Conservation (phyloP, 1,140 invertebrate species). For the Diprion similis region DNA sequence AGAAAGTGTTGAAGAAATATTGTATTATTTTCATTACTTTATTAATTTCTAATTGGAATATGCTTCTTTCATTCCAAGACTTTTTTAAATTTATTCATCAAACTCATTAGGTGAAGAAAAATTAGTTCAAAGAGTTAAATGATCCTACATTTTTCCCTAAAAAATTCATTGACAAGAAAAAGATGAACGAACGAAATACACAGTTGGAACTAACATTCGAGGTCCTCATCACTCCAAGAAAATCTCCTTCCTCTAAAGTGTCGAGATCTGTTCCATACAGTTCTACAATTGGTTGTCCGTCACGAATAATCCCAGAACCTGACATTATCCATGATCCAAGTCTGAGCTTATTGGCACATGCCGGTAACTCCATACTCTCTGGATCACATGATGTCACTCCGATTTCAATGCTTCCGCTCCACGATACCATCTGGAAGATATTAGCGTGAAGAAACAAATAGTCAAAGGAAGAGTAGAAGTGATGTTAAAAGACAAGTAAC, state of each 20-base stretch:
- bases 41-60: no score
- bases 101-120: constrained; percentile 14
- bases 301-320: constrained; percentile 81
- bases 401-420: constrained; percentile 93
- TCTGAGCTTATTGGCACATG: constrained; percentile 83
- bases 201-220: constrained; percentile 66
- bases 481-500: constrained; percentile 5
- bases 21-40: no score
- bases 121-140: constrained; percentile 22
- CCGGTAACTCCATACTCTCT: constrained; percentile 78
- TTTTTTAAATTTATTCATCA: constrained; percentile 13
- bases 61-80: not conserved
- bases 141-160: constrained; percentile 12
- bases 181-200: constrained; percentile 16
- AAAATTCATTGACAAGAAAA: constrained; percentile 12
- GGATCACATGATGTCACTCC: constrained; percentile 89
- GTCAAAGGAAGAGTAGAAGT: constrained; percentile 23
- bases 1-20: no score
- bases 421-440: constrained; percentile 71
- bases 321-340: constrained; percentile 91
- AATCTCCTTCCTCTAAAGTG: constrained; percentile 83
- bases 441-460: no score
- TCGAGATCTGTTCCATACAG: constrained; percentile 87
- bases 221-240: constrained; percentile 83
- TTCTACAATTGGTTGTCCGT: constrained; percentile 81